Evolutionary conservation across 2,888 invertebrate genomes (phyloP).

Genomic region (Drosophila mettleri): DNA sequence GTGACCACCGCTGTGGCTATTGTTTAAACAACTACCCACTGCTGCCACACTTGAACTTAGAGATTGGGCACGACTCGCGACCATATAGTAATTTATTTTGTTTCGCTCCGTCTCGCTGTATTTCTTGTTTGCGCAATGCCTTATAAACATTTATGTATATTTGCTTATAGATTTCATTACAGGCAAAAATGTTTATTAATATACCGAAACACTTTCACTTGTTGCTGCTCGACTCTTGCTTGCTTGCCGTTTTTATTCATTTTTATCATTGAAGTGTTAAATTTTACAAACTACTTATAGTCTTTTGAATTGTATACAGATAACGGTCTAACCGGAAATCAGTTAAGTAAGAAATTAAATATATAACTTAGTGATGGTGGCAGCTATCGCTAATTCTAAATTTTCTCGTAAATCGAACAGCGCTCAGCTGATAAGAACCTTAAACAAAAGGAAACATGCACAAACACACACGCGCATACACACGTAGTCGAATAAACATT

Average conservation of each 20-base stretch:
- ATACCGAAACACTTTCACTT: conserved; percentile 66
- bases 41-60: conserved; percentile 10
- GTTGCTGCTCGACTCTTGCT: conserved; percentile 48
- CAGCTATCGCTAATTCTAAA: conserved; percentile 25
- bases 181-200: conserved; percentile 58
- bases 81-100: conserved; percentile 35
- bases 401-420: conserved; percentile 26
- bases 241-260: conserved; percentile 3
- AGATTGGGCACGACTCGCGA: conserved; percentile 50
- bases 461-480: background rate
- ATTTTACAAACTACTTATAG: conserved; percentile 3
- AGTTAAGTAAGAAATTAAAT: conserved; percentile 10
- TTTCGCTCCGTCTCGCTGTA: conserved; percentile 23
- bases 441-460: conserved; percentile 36
- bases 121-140: conserved; percentile 54
- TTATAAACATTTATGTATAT: conserved; percentile 15
- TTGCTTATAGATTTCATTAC: conserved; percentile 23
- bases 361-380: conserved; percentile 1
- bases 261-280: background rate
- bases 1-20: conserved; percentile 22
- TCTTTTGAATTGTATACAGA: background rate
- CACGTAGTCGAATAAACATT: conserved; percentile 3
- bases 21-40: conserved; percentile 43
- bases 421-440: conserved; percentile 45
- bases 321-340: conserved; percentile 30